Base-by-base conservation (phyloP, 2,113 vertebrate genomes). In the Rhizomys pruinosus region DNA sequence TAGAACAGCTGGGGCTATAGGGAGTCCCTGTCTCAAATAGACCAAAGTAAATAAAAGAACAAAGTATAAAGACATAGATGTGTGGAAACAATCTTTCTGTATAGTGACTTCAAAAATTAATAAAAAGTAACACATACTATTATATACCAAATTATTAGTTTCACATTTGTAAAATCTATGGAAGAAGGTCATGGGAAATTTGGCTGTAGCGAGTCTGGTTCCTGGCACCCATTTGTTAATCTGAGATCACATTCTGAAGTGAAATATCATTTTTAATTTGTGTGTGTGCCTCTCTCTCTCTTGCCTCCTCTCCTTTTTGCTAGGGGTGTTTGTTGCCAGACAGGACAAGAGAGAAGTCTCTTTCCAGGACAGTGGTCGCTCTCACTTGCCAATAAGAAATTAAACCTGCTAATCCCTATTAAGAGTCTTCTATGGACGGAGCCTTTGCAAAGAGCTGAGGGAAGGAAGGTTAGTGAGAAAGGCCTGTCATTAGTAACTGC, bases 371-470 rank as follows among this genome's bases (percentile, higher is more conserved):
- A 71, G 68, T 71, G 78, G 47, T 42, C 69, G 42, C 59, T 93
- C 25, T 32, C 64, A 34, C 55, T 79, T 66, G 84, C 91, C 76
- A 91, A 17, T 42, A 71, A 86, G 76, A 89, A 79, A 89, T 72
- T 34, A 94, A 87, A 94, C 34, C 84, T 92, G 47, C 73, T 94
- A 71, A 95, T 92, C 92, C 77, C 84, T 84, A 74, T 69, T 91
- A 87, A 90, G 57, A 93, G 57, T 6, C 59, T 71, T 74, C 77
- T n/a, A 4, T 82, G 59, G 2, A 23, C 29, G 6, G 37, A 25
- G 80, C 20, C 71, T 87, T 17, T 9, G 9, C 59, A 52, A 34
- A 84, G 90, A 92, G 34, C 85, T 19, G n/a, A 69, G 73, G 29
- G 17, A 90, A 42, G 12, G 29, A 69, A 85, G 78, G 79, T 52